Percentiles rank a stretch among this genome's conserved stretches.
phyloP scores from a whole-genome alignment of 2,797 vertebrate genomes.

The Chelidonichthys spinosus region DNA sequence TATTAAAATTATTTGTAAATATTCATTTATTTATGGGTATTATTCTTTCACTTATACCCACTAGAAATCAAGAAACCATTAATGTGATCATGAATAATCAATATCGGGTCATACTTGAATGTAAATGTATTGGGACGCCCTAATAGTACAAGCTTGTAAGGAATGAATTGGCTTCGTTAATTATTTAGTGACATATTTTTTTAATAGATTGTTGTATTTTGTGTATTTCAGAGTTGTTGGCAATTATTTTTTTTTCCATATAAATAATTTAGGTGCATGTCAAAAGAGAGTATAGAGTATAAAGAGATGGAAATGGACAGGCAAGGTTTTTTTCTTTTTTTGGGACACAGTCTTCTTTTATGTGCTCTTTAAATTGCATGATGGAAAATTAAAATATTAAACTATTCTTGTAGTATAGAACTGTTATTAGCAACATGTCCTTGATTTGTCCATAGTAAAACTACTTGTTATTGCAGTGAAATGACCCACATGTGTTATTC shows the following conservation, averaged over 20 bases:
- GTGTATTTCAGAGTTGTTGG: neutral
- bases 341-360: no score
- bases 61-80: neutral
- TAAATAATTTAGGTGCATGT: neutral
- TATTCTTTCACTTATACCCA: neutral
- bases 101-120: neutral
- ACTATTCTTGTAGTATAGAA: neutral
- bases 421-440: neutral
- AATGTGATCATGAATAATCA: neutral
- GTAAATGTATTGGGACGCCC: neutral
- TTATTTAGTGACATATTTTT: neutral
- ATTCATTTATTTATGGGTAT: neutral
- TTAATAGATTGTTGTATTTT: neutral
- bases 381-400: neutral
- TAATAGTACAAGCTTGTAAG: neutral
- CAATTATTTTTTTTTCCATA: neutral
- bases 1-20: neutral
- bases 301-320: no score
- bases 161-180: neutral
- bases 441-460: neutral
- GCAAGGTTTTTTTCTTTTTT: no score
- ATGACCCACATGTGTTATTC: neutral
- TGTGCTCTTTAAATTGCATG: no score
- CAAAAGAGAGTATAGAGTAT: no score
- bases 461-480: neutral